phyloP scores from a whole-genome alignment of 2,113 vertebrate species.

The Isichthys henryi region DNA sequence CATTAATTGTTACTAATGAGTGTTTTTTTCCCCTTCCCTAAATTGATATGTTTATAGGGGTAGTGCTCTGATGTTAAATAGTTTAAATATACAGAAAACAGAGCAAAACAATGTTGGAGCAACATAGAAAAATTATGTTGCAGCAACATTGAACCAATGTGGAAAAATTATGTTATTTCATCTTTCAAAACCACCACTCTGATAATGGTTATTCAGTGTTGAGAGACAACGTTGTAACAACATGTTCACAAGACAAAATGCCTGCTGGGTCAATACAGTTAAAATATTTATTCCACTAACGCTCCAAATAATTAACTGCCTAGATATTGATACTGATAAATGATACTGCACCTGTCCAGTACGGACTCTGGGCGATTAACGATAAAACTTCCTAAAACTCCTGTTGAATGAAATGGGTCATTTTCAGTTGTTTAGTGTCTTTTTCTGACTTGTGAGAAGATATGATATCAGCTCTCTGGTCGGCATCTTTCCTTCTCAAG shows the following conservation, averaged over 20 bases:
- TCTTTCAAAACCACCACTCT: neutral
- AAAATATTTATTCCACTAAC: neutral
- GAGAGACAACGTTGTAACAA: neutral
- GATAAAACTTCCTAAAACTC: neutral
- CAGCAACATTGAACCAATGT: neutral
- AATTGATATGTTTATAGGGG: too few relatives aligned
- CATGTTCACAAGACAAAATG: neutral
- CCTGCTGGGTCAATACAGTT: neutral
- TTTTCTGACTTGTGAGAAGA: neutral
- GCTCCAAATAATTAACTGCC: neutral
- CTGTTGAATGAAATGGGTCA: neutral
- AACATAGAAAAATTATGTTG: neutral
- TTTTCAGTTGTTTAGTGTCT: neutral
- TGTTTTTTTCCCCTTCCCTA: too few relatives aligned
- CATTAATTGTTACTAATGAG: too few relatives aligned
- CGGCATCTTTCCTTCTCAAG: neutral
- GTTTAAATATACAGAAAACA: neutral
- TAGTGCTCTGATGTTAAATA: neutral
- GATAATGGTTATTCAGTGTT: neutral
- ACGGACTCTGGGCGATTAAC: neutral
- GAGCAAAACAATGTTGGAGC: neutral
- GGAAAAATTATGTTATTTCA: neutral
- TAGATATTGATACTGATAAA: neutral
- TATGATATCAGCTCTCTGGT: neutral
- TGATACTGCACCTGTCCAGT: neutral